phyloP scores from a whole-genome alignment of 2,113 vertebrate genomes.

The Xerus inauris region DNA sequence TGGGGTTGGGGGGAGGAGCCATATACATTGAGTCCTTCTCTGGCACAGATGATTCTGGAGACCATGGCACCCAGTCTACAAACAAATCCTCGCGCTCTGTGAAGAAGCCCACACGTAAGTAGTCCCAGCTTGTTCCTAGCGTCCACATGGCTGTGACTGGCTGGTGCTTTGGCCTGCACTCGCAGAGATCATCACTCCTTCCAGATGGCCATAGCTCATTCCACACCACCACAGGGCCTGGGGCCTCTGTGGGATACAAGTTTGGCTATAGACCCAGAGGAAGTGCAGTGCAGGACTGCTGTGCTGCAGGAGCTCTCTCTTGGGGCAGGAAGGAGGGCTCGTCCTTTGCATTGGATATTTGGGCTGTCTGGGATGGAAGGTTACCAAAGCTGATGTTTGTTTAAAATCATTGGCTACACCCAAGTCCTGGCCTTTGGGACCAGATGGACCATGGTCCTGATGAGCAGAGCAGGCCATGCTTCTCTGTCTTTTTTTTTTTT shows the following conservation, averaged over 20 bases:
- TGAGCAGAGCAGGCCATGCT: background rate
- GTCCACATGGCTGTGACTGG: background rate
- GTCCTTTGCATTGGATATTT: rapidly evolving
- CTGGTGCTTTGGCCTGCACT: background rate
- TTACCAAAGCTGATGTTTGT: background rate
- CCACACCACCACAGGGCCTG: rapidly evolving
- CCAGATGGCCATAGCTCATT: background rate
- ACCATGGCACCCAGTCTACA: rapidly evolving
- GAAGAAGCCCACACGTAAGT: slow-evolving; percentile 65
- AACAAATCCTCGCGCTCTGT: rapidly evolving
- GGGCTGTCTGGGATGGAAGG: background rate
- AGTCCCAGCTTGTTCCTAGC: rapidly evolving
- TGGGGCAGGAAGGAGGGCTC: no score
- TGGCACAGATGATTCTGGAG: slow-evolving; percentile 30
- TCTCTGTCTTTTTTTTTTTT: background rate
- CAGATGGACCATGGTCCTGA: rapidly evolving
- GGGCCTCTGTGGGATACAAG: rapidly evolving
- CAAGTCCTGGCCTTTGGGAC: background rate
- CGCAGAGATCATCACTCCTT: background rate
- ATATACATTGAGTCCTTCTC: background rate
- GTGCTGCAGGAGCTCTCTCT: no score
- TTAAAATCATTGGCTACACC: background rate
- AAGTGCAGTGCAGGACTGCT: background rate
- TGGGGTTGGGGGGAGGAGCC: background rate
- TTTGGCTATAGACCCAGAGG: background rate